phyloP scores from a whole-genome alignment of 1,140 invertebrate species.

The Drosophila novamexicana region DNA sequence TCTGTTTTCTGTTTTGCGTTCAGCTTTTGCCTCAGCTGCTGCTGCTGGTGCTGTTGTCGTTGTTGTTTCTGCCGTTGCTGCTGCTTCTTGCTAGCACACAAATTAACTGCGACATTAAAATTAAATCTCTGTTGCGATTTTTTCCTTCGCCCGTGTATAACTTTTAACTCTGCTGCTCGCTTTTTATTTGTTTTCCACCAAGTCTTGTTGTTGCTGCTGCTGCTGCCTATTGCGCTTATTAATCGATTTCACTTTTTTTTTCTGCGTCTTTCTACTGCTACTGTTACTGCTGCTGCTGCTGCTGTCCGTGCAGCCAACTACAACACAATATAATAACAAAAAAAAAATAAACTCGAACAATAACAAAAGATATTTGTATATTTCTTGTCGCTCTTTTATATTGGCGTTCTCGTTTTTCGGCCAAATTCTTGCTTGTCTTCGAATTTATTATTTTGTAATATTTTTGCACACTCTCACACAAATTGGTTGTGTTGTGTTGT shows the following conservation, averaged over 20 bases:
- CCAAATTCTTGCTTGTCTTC: conserved; percentile 24
- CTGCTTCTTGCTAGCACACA: conserved; percentile 63
- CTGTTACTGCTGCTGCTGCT: conserved; percentile 27
- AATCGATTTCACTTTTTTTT: conserved; percentile 55
- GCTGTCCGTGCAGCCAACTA: conserved; percentile 37
- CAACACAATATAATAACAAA: conserved; percentile 42
- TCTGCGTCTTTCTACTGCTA: conserved; percentile 28
- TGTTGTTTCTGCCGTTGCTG: conserved; percentile 45
- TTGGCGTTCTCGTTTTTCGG: conserved; percentile 1
- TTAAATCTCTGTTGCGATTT: conserved; percentile 53
- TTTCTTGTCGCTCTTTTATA: conserved; percentile 12
- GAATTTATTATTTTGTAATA: conserved; percentile 40
- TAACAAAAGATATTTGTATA: conserved; percentile 13
- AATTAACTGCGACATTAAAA: conserved; percentile 80
- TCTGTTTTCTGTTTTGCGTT: conserved; percentile 31
- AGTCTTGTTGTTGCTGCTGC: conserved; percentile 35
- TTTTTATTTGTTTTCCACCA: conserved; percentile 28
- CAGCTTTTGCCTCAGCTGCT: conserved; percentile 48
- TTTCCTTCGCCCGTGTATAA: conserved; percentile 18
- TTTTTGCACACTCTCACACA: conserved; percentile 45
- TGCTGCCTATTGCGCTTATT: conserved; percentile 47
- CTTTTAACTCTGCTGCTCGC: conserved; percentile 23
- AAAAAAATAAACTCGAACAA: conserved; percentile 19
- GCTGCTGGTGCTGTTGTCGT: conserved; percentile 23
- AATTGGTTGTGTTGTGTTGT: conserved; percentile 40